Evolutionary conservation across 92 coral and sea anemone species (phyloP), one percentile per base, ranked within the genome.

Genomic region (Porites cylindrica): DNA sequence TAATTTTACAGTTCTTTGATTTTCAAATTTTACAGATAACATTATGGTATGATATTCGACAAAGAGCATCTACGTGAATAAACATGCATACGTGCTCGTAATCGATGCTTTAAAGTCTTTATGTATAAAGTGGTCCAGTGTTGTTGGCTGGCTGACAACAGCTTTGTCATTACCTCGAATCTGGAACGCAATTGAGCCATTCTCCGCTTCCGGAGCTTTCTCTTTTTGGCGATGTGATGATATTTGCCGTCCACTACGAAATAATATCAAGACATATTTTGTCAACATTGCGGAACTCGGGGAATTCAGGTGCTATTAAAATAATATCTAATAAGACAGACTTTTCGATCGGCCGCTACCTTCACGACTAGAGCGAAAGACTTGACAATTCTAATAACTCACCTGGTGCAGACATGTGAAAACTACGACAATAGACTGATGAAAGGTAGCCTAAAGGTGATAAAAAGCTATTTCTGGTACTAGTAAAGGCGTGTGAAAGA

Each of bases 141-240:
- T 38, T 38, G 47, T 38, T 38, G 3, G 47, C 47, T 38, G 47
- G 47, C 6, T 38, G 47, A 38, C 53, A 50, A 72, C 73, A 56
- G 61, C 16, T 38, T 38, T 38, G 47, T 38, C 47, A 56, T n/a
- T 85, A 96, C 99, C 96, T 93, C 96, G 59, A 89, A 78, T 82
- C 94, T 91, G 24, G 97, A 93, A 73, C 81, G 79, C 32, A 96
- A 83, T 47, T 91, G 91, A 76, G 86, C 83, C 72, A 88, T 88
- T 69, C 96, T 91, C 77, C 83, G 86, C 66, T 77, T 76, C 70
- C 93, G 94, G 75, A 95, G 87, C 67, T 81, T 90, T 71, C 93
- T 90, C 79, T 96, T 96, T 77, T 90, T 91, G 58, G 88, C 92
- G 76, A 90, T 56, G 84, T 95, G 86, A 80, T 96, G 99, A 51